These are phyloP conservation scores for Passer montanus DNA, from an alignment of 2,113 vertebrate genomes.

Conservation along the genomic window DNA sequence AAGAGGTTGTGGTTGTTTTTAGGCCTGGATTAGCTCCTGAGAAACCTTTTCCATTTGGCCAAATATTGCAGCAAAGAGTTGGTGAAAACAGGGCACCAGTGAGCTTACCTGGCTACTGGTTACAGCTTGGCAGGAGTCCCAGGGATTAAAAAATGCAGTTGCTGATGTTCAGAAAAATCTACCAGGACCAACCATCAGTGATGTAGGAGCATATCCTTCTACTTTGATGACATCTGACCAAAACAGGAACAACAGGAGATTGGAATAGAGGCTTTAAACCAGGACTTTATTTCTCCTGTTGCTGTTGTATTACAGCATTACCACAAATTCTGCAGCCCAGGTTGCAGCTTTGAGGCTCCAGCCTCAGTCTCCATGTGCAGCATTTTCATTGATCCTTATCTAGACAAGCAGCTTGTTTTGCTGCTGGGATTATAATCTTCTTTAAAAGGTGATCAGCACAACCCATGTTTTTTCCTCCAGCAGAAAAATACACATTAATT, in stretches of 20 bases:
- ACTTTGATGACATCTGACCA: neutral
- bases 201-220: neutral
- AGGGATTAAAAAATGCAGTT: conserved; percentile 75
- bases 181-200: conserved; percentile 60
- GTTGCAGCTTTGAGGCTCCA: neutral
- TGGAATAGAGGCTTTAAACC: neutral
- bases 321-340: neutral
- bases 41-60: conserved; percentile 80
- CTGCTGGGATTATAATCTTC: conserved; percentile 56
- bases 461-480: conserved; percentile 75
- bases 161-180: conserved; percentile 79
- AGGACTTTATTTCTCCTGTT: neutral
- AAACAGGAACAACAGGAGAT: neutral
- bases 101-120: conserved; percentile 77
- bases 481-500: conserved; percentile 52
- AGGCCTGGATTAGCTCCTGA: conserved; percentile 46
- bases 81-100: conserved; percentile 77
- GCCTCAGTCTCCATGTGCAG: neutral
- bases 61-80: conserved; percentile 75
- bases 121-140: conserved; percentile 81
- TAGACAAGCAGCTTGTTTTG: conserved; percentile 33
- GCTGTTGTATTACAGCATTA: conserved; percentile 18
- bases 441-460: conserved; percentile 80
- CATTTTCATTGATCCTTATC: conserved; percentile 58
- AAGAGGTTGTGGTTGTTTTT: neutral